A percentile compares a stretch with the other conserved stretches of the same genome.
Conservation (phyloP, 1,140 invertebrate species). For the Drosophila lowei region DNA sequence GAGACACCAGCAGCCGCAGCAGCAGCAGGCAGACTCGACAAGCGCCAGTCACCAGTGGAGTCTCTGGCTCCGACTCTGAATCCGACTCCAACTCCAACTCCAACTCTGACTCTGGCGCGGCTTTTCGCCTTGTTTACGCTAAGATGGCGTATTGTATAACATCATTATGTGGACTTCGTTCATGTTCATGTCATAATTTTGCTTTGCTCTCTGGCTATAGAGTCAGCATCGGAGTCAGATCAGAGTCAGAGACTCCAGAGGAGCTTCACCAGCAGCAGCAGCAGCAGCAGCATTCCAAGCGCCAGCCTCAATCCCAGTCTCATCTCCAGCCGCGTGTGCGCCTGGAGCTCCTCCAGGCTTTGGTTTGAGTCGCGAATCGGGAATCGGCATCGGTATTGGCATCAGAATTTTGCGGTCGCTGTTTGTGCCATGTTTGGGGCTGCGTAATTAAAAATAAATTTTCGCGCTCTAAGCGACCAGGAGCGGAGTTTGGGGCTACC, state of each 20-base stretch:
- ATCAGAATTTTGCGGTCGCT: slow-evolving; percentile 73
- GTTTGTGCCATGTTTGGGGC: slow-evolving; percentile 78
- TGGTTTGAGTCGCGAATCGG: slow-evolving; percentile 16
- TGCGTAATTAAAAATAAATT: slow-evolving; percentile 81
- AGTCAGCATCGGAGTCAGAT: slow-evolving; percentile 34
- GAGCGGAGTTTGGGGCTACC: slow-evolving; percentile 23
- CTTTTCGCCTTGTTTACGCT: slow-evolving; percentile 73
- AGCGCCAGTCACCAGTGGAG: slow-evolving; percentile 42
- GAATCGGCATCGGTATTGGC: slow-evolving; percentile 38
- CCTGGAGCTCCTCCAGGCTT: slow-evolving; percentile 20
- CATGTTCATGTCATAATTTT: slow-evolving; percentile 83
- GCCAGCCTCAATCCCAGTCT: slow-evolving; percentile 42
- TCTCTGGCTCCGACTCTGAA: slow-evolving; percentile 1
- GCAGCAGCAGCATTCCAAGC: slow-evolving; percentile 61
- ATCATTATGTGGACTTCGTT: slow-evolving; percentile 82
- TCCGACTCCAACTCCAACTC: not conserved
- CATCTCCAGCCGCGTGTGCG: slow-evolving; percentile 63
- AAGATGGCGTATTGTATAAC: slow-evolving; percentile 82
- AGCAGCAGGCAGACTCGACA: slow-evolving; percentile 9
- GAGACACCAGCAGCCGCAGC: too few relatives aligned
- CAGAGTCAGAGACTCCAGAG: not conserved
- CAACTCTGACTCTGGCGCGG: slow-evolving; percentile 48
- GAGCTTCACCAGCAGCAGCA: slow-evolving; percentile 17
- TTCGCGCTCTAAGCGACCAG: slow-evolving; percentile 58
- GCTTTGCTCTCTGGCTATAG: slow-evolving; percentile 45